Conservation (phyloP, 2,888 invertebrate species). For the Lamellibrachia columna region DNA sequence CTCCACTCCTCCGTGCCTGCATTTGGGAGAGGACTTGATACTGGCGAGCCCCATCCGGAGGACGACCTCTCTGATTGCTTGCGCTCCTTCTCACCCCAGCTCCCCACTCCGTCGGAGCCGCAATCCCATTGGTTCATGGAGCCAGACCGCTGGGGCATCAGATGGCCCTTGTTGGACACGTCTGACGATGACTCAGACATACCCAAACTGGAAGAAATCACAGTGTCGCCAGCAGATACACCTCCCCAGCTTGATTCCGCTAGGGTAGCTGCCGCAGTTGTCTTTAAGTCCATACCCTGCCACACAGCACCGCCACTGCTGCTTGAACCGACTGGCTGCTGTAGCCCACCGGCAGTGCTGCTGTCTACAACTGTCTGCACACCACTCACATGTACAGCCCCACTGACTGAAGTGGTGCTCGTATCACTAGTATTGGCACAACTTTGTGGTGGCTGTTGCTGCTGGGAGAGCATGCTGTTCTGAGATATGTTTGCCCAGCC, state of each 20-base stretch:
- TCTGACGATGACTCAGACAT: neutral
- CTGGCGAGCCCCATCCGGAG: conserved; percentile 41
- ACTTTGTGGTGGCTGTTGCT: neutral
- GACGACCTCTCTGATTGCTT: conserved; percentile 9
- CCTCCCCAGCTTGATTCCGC: neutral
- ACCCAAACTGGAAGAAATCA: neutral
- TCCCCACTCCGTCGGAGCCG: neutral
- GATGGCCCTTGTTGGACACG: neutral
- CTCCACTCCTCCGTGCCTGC: conserved; percentile 44
- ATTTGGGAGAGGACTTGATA: conserved; percentile 36
- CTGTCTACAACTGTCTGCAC: neutral
- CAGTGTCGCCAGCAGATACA: conserved; percentile 3
- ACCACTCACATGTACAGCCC: neutral
- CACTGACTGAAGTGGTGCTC: neutral
- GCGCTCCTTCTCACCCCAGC: neutral
- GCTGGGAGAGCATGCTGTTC: neutral
- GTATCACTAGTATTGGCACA: conserved; percentile 6
- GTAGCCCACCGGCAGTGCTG: neutral
- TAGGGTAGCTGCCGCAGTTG: neutral
- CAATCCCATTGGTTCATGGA: conserved; percentile 5
- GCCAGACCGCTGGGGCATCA: neutral
- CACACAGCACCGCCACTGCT: neutral
- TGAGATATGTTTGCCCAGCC: conserved; percentile 12
- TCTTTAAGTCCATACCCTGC: neutral
- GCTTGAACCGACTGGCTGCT: neutral